Percentiles rank a stretch among this genome's conserved stretches.
phyloP scores from a whole-genome alignment of 2,888 invertebrate genomes.

The Parelbella ahira region DNA sequence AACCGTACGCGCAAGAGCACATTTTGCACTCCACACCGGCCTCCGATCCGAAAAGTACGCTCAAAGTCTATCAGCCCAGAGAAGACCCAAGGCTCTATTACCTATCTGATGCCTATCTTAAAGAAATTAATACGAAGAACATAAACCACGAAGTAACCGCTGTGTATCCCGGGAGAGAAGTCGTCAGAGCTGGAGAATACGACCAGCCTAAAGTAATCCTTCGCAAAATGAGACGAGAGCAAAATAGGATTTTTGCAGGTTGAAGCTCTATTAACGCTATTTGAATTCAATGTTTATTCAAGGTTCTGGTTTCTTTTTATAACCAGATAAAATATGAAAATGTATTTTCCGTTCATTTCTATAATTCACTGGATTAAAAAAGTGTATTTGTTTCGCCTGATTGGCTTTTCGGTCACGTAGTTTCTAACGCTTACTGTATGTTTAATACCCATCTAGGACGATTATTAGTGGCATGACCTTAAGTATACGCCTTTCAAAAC shows the following conservation, averaged over 20 bases:
- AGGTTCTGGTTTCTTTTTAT: too few relatives aligned
- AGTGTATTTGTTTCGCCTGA: too few relatives aligned
- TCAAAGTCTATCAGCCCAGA: conserved; percentile 57
- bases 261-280: too few relatives aligned
- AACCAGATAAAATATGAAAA: too few relatives aligned
- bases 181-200: conserved; percentile 44
- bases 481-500: too few relatives aligned
- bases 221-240: conserved; percentile 34
- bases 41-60: conserved; percentile 40
- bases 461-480: too few relatives aligned
- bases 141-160: conserved; percentile 53
- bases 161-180: conserved; percentile 57
- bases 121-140: conserved; percentile 55
- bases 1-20: conserved; percentile 45
- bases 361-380: too few relatives aligned
- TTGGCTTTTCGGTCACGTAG: too few relatives aligned
- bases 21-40: conserved; percentile 41
- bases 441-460: too few relatives aligned
- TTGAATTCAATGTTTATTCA: too few relatives aligned
- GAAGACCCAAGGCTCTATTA: conserved; percentile 70
- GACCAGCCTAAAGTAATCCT: conserved; percentile 9
- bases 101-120: conserved; percentile 65
- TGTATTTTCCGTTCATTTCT: too few relatives aligned
- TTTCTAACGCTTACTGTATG: too few relatives aligned
- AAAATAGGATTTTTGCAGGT: conserved; percentile 34